phyloP scores from a whole-genome alignment of 2,888 invertebrate genomes.

The Hoplodrina blanda region DNA sequence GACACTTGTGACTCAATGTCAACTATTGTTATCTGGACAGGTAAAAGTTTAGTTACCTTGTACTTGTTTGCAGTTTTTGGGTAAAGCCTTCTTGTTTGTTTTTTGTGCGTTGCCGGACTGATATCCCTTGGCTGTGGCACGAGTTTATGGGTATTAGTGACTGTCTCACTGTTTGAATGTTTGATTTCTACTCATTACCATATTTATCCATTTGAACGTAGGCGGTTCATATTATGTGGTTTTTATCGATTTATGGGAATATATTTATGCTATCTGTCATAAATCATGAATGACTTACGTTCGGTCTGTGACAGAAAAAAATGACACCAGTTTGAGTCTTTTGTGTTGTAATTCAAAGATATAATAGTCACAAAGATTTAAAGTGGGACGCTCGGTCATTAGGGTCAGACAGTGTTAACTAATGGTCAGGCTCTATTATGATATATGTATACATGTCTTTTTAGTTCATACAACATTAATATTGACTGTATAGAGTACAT shows the following conservation, averaged over 20 bases:
- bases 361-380: slow-evolving; percentile 1
- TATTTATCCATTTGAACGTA: slow-evolving; percentile 3
- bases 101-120: slow-evolving; percentile 20
- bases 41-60: slow-evolving; percentile 74
- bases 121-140: slow-evolving; percentile 5
- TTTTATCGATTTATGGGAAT: not conserved
- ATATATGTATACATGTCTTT: not conserved
- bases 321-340: slow-evolving; percentile 15
- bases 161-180: not conserved
- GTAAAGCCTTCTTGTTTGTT: slow-evolving; percentile 37
- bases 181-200: slow-evolving; percentile 17
- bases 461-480: too few relatives aligned
- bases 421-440: slow-evolving; percentile 6
- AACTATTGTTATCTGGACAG: slow-evolving; percentile 71
- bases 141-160: not conserved
- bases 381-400: slow-evolving; percentile 28
- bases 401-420: slow-evolving; percentile 9
- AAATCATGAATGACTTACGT: slow-evolving; percentile 21
- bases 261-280: not conserved
- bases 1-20: slow-evolving; percentile 73
- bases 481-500: too few relatives aligned
- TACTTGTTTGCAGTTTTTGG: slow-evolving; percentile 62
- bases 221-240: not conserved
- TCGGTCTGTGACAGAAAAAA: slow-evolving; percentile 1
- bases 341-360: not conserved